Percentiles rank a stretch among this genome's conserved stretches.
Evolutionary conservation across 2,113 vertebrate genomes (phyloP).

Genomic region (Tricholaema leucomelas): DNA sequence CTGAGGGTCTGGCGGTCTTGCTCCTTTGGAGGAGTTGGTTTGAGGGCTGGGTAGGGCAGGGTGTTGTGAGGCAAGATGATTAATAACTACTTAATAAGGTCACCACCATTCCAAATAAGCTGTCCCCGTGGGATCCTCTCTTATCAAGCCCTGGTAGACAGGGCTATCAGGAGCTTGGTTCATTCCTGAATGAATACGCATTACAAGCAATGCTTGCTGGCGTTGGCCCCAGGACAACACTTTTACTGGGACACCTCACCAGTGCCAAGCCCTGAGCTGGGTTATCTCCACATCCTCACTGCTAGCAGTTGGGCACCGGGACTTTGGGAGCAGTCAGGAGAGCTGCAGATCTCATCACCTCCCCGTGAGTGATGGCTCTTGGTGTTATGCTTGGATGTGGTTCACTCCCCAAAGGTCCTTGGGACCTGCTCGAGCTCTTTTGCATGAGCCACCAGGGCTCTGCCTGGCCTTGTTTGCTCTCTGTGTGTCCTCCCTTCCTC

Average conservation of each 20-base stretch:
- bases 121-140: background rate
- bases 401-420: background rate
- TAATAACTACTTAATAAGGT: constrained; percentile 15
- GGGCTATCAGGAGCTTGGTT: constrained; percentile 26
- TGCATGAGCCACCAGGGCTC: background rate
- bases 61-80: background rate
- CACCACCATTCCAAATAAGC: constrained; percentile 21
- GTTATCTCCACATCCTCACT: background rate
- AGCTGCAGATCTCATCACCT: background rate
- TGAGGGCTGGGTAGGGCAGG: background rate
- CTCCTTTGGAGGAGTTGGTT: background rate
- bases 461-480: background rate
- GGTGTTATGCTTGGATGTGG: background rate
- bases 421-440: background rate
- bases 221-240: constrained; percentile 2
- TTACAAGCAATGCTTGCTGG: background rate
- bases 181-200: constrained; percentile 50
- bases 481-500: background rate
- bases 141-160: constrained; percentile 44
- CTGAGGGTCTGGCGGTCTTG: background rate
- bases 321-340: fast-evolving
- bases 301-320: fast-evolving
- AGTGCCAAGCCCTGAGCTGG: background rate
- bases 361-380: background rate
- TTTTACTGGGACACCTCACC: background rate